Conservation (phyloP, 2,888 invertebrate genomes). For the Chydorus sphaericus region DNA sequence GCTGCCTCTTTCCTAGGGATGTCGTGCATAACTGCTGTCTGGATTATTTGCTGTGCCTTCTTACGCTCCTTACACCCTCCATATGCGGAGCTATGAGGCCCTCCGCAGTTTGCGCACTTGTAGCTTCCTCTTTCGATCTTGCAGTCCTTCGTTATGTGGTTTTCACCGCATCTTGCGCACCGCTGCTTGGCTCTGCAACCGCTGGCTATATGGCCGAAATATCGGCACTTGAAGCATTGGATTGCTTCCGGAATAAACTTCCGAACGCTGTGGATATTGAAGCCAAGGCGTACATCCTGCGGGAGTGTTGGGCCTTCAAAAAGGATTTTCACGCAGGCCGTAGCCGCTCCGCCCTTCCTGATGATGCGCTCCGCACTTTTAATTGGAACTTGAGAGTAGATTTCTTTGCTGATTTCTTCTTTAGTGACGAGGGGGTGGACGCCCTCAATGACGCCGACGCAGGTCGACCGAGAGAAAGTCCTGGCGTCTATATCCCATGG, state of each 20-base stretch:
- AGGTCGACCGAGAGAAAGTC: not conserved
- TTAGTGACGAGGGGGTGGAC: not conserved
- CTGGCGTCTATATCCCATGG: not conserved
- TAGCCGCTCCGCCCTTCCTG: not conserved
- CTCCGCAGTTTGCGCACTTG: not conserved
- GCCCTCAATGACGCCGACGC: not conserved
- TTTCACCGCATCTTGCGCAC: not conserved
- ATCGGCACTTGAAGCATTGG: not conserved
- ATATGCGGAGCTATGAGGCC: not conserved
- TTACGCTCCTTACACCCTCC: not conserved
- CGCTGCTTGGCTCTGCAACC: not conserved
- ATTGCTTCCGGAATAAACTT: not conserved
- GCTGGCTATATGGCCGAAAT: not conserved
- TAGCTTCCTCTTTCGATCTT: not conserved
- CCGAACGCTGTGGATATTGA: not conserved
- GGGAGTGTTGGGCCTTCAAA: not conserved
- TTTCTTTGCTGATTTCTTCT: not conserved
- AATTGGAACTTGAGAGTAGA: not conserved
- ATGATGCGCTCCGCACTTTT: not conserved
- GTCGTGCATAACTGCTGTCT: not conserved
- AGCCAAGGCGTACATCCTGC: not conserved
- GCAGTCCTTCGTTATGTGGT: not conserved
- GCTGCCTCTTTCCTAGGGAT: too few relatives aligned
- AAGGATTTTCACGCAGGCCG: not conserved
- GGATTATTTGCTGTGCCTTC: not conserved